Conservation (phyloP, 2,113 vertebrate genomes). For the Menura novaehollandiae region DNA sequence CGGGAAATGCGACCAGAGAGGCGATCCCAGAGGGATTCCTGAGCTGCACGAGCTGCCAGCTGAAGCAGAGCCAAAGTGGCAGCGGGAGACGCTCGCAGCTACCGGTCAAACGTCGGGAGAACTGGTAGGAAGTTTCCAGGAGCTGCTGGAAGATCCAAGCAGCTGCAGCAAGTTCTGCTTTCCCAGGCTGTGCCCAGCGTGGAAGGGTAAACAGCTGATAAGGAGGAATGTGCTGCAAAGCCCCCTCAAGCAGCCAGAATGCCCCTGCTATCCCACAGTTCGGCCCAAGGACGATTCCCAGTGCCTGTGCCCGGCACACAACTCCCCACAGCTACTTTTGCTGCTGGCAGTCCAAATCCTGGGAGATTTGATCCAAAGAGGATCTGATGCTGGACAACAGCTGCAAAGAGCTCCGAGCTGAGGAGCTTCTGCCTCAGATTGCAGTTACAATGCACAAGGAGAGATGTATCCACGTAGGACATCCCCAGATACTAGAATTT, state of each 20-base stretch:
- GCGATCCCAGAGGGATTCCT: background rate
- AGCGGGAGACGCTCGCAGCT: background rate
- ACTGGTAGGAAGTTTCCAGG: background rate
- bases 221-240: background rate
- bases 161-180: background rate
- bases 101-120: accelerated
- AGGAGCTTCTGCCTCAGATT: background rate
- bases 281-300: background rate
- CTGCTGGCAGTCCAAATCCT: background rate
- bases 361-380: background rate
- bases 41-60: background rate
- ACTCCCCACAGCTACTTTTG: background rate
- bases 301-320: accelerated
- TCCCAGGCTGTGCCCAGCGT: background rate
- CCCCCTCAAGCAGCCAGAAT: background rate
- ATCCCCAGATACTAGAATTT: background rate
- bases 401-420: background rate
- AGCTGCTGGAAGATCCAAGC: background rate
- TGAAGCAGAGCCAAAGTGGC: conserved; percentile 1
- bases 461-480: background rate
- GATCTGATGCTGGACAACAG: background rate
- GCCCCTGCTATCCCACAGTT: accelerated
- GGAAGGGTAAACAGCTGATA: background rate
- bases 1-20: accelerated
- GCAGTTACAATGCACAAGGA: background rate